Conservation (phyloP, 2,113 vertebrate species). For the Heterochromis multidens region DNA sequence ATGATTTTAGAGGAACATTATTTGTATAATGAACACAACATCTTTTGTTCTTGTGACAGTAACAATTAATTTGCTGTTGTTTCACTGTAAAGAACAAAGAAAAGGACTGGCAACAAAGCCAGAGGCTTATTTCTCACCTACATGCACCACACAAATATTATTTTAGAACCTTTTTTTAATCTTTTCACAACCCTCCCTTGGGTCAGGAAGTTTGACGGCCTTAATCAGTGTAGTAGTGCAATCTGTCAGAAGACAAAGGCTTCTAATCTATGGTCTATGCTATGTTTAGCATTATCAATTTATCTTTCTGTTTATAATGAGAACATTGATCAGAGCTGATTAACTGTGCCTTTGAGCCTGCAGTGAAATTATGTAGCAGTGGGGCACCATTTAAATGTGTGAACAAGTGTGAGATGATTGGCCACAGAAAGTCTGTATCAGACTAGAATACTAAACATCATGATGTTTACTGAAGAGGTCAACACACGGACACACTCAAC, state of each 20-base stretch:
- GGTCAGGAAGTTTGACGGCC: conserved; percentile 36
- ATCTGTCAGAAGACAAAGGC: conserved; percentile 32
- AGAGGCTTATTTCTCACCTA: not conserved
- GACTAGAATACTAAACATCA: conserved; percentile 57
- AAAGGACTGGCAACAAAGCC: not conserved
- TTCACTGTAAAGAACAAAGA: not conserved
- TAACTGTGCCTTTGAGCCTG: conserved; percentile 42
- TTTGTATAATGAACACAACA: not conserved
- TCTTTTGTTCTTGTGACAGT: not conserved
- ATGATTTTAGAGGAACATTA: not conserved
- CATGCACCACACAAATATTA: not conserved
- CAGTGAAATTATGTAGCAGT: conserved; percentile 46
- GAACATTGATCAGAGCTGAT: conserved; percentile 59
- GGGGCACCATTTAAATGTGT: conserved; percentile 20
- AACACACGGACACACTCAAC: conserved; percentile 28
- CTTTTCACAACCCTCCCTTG: not conserved
- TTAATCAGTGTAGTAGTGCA: conserved; percentile 9
- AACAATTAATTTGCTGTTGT: not conserved
- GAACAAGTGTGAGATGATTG: conserved; percentile 50
- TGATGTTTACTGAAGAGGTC: conserved; percentile 52
- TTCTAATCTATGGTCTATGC: conserved; percentile 22
- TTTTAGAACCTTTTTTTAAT: not conserved
- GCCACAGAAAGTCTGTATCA: conserved; percentile 23
- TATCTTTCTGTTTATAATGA: conserved; percentile 45
- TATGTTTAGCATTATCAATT: conserved; percentile 41